These are phyloP conservation scores for Ptychoptera albimana DNA, from an alignment of 2,888 invertebrate genomes.

Conservation along the genomic window DNA sequence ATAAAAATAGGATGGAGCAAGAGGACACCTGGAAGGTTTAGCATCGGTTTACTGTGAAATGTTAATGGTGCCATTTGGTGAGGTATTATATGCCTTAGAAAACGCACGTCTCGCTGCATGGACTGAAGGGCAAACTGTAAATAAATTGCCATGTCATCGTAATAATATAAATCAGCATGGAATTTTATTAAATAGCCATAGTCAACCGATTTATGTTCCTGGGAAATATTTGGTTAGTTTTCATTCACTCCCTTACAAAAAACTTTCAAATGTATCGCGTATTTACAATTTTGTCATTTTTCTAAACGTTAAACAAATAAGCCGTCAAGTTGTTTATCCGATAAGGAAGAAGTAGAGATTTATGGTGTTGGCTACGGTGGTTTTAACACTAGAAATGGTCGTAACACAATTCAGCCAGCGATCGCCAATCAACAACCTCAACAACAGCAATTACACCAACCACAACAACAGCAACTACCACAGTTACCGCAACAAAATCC, in stretches of 20 bases:
- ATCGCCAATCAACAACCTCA: too few species aligned
- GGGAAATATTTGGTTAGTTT: slow-evolving; percentile 78
- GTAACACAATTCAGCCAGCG: slow-evolving; percentile 21
- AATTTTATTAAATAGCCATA: slow-evolving; percentile 59
- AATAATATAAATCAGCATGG: slow-evolving; percentile 28
- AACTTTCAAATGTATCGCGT: too few species aligned
- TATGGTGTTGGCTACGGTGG: slow-evolving; percentile 78
- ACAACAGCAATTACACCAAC: too few species aligned
- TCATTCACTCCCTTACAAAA: background rate
- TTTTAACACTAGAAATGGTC: slow-evolving; percentile 61
- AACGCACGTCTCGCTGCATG: slow-evolving; percentile 50
- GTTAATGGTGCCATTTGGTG: slow-evolving; percentile 75
- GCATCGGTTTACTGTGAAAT: slow-evolving; percentile 76
- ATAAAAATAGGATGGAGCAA: slow-evolving; percentile 55
- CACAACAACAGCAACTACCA: too few species aligned
- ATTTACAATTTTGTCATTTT: too few species aligned
- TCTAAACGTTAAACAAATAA: slow-evolving; percentile 27
- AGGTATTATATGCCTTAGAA: slow-evolving; percentile 72
- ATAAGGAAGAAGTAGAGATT: slow-evolving; percentile 83
- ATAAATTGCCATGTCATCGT: slow-evolving; percentile 11
- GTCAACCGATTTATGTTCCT: slow-evolving; percentile 77
- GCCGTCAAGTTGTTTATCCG: slow-evolving; percentile 81
- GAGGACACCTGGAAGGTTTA: slow-evolving; percentile 72
- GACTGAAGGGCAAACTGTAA: slow-evolving; percentile 28
- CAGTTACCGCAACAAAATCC: too few species aligned